phyloP scores from a whole-genome alignment of 2,797 vertebrate genomes.

The Catamblyrhynchus diadema region DNA sequence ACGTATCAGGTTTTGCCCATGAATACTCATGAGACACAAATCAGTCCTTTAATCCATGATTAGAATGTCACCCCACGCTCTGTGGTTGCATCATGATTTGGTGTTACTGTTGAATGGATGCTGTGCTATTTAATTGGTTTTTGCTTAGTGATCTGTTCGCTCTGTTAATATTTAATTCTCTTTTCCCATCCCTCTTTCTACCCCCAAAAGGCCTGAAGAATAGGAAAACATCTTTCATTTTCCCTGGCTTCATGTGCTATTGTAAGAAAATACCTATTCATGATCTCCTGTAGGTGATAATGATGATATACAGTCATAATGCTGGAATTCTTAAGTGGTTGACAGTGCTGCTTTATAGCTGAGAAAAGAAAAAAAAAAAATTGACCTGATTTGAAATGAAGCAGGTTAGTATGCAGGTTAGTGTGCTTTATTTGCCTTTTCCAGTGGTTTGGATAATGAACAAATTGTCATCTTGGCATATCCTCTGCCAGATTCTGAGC shows the following conservation, averaged over 20 bases:
- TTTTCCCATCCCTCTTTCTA: neutral
- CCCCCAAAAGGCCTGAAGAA: slow-evolving; percentile 56
- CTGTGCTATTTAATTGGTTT: slow-evolving; percentile 73
- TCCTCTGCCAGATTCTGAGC: slow-evolving; percentile 14
- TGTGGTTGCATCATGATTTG: slow-evolving; percentile 68
- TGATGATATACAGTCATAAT: slow-evolving; percentile 61
- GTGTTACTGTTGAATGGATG: slow-evolving; percentile 63
- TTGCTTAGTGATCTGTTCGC: slow-evolving; percentile 55
- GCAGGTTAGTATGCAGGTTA: slow-evolving; percentile 51
- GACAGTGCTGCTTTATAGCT: slow-evolving; percentile 53
- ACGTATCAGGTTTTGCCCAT: slow-evolving; percentile 57
- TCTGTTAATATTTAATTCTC: slow-evolving; percentile 64
- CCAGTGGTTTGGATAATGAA: slow-evolving; percentile 49
- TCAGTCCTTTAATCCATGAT: slow-evolving; percentile 51
- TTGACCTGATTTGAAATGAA: slow-evolving; percentile 50
- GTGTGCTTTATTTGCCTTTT: slow-evolving; percentile 57
- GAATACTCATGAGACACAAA: slow-evolving; percentile 65
- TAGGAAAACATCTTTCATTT: slow-evolving; percentile 60
- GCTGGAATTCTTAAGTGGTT: slow-evolving; percentile 62
- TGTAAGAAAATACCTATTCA: slow-evolving; percentile 59
- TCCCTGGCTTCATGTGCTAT: slow-evolving; percentile 39
- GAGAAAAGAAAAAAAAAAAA: neutral
- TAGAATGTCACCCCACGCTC: slow-evolving; percentile 37
- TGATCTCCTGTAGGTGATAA: slow-evolving; percentile 48
- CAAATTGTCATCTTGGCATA: slow-evolving; percentile 48